A percentile compares a stretch with the other conserved stretches of the same genome.
Evolutionary conservation across 2,888 invertebrate species (phyloP).

Genomic region (Apodemia duryi): DNA sequence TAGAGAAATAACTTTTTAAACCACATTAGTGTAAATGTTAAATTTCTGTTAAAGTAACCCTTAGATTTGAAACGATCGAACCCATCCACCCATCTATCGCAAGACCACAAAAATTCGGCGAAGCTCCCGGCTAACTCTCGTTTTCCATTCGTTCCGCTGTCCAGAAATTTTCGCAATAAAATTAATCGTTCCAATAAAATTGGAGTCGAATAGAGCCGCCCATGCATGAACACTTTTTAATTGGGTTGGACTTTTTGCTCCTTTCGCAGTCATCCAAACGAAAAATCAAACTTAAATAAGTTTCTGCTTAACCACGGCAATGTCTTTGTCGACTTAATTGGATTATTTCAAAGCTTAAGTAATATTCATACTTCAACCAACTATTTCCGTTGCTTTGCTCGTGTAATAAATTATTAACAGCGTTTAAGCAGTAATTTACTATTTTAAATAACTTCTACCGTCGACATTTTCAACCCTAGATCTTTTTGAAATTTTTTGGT

Average conservation of each 20-base stretch:
- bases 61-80: constrained; percentile 52
- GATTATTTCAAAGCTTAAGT: background rate
- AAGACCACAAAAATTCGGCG: constrained; percentile 62
- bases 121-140: constrained; percentile 53
- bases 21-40: constrained; percentile 34
- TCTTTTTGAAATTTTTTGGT: no score
- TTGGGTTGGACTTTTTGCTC: constrained; percentile 69
- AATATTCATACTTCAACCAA: background rate
- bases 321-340: constrained; percentile 13
- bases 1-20: no score
- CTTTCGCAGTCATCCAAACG: constrained; percentile 59
- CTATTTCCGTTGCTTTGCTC: no score
- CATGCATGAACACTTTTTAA: constrained; percentile 78
- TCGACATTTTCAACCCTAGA: no score
- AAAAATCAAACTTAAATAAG: constrained; percentile 62
- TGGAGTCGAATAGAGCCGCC: constrained; percentile 65
- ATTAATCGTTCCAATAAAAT: constrained; percentile 78
- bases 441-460: no score
- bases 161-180: constrained; percentile 76
- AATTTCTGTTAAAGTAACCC: constrained; percentile 49
- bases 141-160: constrained; percentile 73
- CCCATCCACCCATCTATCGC: constrained; percentile 60
- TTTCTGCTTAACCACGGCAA: constrained; percentile 27
- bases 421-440: no score
- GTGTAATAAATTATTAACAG: no score